phyloP scores from a whole-genome alignment of 2,113 vertebrate species.

The Gymnorhina tibicen region DNA sequence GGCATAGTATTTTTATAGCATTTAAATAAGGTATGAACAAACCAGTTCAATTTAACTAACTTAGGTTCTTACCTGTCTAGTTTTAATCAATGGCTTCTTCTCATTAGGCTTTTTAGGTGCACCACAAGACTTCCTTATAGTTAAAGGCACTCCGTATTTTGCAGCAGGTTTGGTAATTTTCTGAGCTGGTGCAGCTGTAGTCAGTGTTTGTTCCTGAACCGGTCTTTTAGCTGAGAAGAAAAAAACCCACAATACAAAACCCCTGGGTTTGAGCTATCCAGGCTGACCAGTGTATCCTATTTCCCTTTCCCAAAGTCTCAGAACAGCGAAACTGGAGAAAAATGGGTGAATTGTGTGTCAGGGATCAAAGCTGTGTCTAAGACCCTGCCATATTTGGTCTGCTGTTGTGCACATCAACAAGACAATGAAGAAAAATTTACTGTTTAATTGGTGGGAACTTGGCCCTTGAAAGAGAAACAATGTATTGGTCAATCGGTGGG shows the following conservation, averaged over 20 bases:
- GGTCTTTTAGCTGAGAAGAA: constrained; percentile 80
- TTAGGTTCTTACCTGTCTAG: constrained; percentile 77
- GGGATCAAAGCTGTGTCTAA: accelerated
- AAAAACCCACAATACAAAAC: not conserved
- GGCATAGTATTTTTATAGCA: not conserved
- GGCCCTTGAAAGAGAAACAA: not conserved
- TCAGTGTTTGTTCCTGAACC: constrained; percentile 71
- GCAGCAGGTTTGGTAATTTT: constrained; percentile 96
- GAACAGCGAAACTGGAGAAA: not conserved
- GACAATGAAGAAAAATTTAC: not conserved
- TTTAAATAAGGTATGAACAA: not conserved
- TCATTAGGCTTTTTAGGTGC: constrained; percentile 78
- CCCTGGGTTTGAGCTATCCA: not conserved
- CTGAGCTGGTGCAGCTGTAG: constrained; percentile 75
- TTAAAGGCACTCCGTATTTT: constrained; percentile 97
- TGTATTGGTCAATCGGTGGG: accelerated
- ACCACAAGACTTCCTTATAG: constrained; percentile 77
- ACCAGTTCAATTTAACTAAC: not conserved
- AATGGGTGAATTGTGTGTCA: not conserved
- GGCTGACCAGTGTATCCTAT: not conserved
- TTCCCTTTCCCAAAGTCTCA: not conserved
- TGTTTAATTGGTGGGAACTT: not conserved
- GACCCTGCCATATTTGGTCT: not conserved
- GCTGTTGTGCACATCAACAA: not conserved
- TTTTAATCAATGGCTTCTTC: constrained; percentile 78